Evolutionary conservation across 2,113 vertebrate genomes (phyloP), one percentile per base, ranked within the genome.

Genomic region (Tylochromis polylepis): DNA sequence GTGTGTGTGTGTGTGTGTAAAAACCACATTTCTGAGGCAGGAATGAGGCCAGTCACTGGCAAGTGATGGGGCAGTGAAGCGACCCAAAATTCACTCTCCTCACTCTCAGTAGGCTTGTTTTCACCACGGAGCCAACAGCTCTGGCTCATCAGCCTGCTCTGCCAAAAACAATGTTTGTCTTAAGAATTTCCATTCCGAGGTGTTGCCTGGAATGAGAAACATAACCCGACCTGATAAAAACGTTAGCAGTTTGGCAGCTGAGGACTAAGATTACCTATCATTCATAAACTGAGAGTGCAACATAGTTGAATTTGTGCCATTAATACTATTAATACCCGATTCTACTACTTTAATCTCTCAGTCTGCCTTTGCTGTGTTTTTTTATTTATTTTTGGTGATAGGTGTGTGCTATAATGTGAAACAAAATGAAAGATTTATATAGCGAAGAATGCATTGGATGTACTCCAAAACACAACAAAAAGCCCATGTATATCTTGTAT

Each of bases 101-200:
- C 83, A 72, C 86, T 86, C 83, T 90, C 86, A 79, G 65, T 29
- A 62, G 85, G 81, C 51, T 79, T 79, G 80, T 84, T 83, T 87
- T 58, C 22, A 31, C 34, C 36, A 56, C 62, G 34, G 79, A 87
- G 92, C 90, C 90, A 90, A 80, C 46, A 89, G 7, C 79, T 51
- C 72, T 16, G 79, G 24, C 85, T 86, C 83, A 60, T 88, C 83
- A 1, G 16, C 67, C 86, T 4, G 11, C 62, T 29, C 22, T 84
- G 90, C 90, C 90, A 90, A 81, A 58, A 86, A 85, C 84, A 91
- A 90, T 87, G 85, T 91, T 88, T 84, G 77, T 83, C 77, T 87
- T 75, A 80, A 90, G 85, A 84, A 31, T 87, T 85, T 72, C 43
- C 57, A 14, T 38, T 89, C 62, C 22, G 38, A 86, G 75, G 84